phyloP scores from a whole-genome alignment of 2,113 vertebrate species.

The Triplophysa dalaica region DNA sequence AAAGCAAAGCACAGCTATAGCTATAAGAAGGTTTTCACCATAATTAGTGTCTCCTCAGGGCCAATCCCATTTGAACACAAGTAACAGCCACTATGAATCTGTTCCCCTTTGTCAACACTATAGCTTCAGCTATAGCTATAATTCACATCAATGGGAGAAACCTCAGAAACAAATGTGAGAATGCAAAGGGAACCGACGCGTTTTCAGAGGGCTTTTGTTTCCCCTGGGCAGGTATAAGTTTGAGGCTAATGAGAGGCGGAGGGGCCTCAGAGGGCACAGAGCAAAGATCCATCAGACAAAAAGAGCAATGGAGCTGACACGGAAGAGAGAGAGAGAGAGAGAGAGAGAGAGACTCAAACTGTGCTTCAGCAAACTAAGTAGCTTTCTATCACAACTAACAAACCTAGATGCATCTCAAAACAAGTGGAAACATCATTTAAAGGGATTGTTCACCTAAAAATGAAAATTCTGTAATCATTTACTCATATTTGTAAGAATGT shows the following conservation, averaged over 20 bases:
- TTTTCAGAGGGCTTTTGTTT: constrained; percentile 4
- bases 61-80: neutral
- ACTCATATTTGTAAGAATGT: no score
- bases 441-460: no score
- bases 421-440: no score
- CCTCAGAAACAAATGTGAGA: constrained; percentile 17
- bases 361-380: constrained; percentile 6
- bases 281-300: constrained; percentile 50
- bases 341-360: neutral
- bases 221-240: constrained; percentile 40
- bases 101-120: no score
- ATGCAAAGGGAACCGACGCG: neutral
- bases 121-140: no score
- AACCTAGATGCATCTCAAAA: constrained; percentile 4
- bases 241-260: constrained; percentile 43
- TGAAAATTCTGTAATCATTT: no score
- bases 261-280: constrained; percentile 34
- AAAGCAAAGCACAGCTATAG: neutral
- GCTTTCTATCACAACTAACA: neutral
- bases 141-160: constrained; percentile 12
- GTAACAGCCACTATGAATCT: no score
- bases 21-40: constrained; percentile 5
- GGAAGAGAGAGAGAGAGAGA: neutral
- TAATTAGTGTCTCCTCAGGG: neutral
- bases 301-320: constrained; percentile 47